Percentiles rank a stretch among this genome's conserved stretches.
phyloP scores from a whole-genome alignment of 2,888 invertebrate species.

The Eurois occulta region DNA sequence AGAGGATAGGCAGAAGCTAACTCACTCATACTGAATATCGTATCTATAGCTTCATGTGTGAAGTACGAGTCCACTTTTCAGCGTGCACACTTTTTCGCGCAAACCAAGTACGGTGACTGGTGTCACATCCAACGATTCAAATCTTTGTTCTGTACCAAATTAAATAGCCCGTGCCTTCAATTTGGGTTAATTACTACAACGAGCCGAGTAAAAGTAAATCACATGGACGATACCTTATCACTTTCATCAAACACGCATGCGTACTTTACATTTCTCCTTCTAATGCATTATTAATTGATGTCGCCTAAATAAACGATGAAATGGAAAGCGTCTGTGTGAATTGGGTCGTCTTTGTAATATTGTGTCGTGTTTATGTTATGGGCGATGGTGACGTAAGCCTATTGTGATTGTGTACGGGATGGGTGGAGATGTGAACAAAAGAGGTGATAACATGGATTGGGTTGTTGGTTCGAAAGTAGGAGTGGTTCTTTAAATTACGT shows the following conservation, averaged over 20 bases:
- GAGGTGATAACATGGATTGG: slow-evolving; percentile 42
- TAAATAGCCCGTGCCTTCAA: slow-evolving; percentile 61
- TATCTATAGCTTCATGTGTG: background rate
- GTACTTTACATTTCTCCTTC: slow-evolving; percentile 68
- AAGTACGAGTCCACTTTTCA: background rate
- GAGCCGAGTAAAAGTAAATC: slow-evolving; percentile 72
- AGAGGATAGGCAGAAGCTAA: background rate
- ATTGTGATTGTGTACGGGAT: slow-evolving; percentile 57
- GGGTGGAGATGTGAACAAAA: slow-evolving; percentile 54
- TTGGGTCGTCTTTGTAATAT: slow-evolving; percentile 68
- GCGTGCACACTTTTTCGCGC: background rate
- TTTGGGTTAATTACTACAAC: slow-evolving; percentile 69
- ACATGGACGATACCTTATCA: slow-evolving; percentile 72
- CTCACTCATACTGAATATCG: background rate
- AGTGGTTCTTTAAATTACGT: slow-evolving; percentile 15
- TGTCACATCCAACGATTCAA: background rate
- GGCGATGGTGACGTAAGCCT: slow-evolving; percentile 46
- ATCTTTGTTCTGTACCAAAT: slow-evolving; percentile 39
- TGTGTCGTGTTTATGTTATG: slow-evolving; percentile 51
- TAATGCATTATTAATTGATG: slow-evolving; percentile 76
- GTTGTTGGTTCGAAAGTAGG: slow-evolving; percentile 8
- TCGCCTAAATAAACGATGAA: slow-evolving; percentile 71
- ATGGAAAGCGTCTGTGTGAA: slow-evolving; percentile 76
- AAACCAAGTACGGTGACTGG: background rate
- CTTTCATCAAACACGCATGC: slow-evolving; percentile 74